Conservation (phyloP, 1,140 invertebrate genomes). For the Medauroidea extradentata region DNA sequence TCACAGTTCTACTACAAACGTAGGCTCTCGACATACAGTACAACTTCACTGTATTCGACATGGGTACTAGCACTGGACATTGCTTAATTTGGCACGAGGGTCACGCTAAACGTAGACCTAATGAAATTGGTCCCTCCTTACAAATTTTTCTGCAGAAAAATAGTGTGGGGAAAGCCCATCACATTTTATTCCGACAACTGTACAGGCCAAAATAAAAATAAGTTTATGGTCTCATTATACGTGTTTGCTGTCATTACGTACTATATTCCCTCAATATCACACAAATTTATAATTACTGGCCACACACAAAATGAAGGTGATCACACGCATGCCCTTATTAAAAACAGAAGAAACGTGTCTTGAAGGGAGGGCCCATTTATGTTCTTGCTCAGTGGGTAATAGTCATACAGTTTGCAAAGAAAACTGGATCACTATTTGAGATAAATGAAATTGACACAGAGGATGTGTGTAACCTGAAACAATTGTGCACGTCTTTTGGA, state of each 20-base stretch:
- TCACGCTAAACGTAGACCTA: no score
- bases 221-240: no score
- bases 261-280: conserved; percentile 32
- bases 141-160: no score
- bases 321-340: background rate
- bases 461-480: background rate
- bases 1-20: conserved; percentile 7
- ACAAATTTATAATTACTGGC: conserved; percentile 32
- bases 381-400: conserved; percentile 8
- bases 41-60: conserved; percentile 11
- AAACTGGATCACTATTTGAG: background rate
- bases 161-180: no score
- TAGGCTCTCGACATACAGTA: conserved; percentile 11
- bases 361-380: background rate
- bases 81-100: no score
- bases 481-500: conserved; percentile 4
- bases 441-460: background rate
- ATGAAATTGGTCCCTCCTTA: no score
- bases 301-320: conserved; percentile 22
- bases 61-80: conserved; percentile 16
- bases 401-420: conserved; percentile 8
- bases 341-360: background rate
- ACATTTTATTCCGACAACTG: no score
- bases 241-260: conserved; percentile 22
- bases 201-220: no score